Percentiles rank a stretch among this genome's conserved stretches.
Conservation (phyloP, 2,113 vertebrate species). For the Aldabrachelys gigantea region DNA sequence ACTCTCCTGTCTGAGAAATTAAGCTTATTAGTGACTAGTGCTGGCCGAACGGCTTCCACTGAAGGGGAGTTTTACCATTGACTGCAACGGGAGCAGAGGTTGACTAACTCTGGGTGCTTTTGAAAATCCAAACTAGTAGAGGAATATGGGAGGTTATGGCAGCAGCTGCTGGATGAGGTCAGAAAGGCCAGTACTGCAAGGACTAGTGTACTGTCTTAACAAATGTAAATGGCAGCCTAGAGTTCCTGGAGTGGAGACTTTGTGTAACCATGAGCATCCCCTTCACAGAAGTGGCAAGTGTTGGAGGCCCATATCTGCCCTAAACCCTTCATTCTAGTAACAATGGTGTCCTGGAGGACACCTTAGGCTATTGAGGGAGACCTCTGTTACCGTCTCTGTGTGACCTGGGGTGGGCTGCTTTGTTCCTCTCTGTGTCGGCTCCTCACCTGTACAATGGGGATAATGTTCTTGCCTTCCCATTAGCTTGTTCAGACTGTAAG, state of each 20-base stretch:
- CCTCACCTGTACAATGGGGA: neutral
- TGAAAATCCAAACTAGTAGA: conserved; percentile 39
- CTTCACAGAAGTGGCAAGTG: neutral
- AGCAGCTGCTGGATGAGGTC: neutral
- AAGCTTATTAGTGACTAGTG: conserved; percentile 37
- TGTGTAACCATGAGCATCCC: neutral
- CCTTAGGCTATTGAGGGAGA: neutral
- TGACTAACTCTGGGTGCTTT: neutral
- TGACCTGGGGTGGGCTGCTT: neutral
- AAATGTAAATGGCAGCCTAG: neutral
- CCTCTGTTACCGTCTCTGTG: neutral
- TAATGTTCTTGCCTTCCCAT: neutral
- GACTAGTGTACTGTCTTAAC: neutral
- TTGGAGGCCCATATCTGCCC: neutral
- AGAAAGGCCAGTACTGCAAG: neutral
- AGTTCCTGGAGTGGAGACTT: neutral
- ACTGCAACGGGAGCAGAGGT: conserved; percentile 27
- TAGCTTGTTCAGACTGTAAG: neutral
- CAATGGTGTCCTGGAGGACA: neutral
- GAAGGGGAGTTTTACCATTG: conserved; percentile 43
- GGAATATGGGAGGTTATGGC: neutral
- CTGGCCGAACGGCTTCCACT: conserved; percentile 27
- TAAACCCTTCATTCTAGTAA: rapidly evolving
- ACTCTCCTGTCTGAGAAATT: conserved; percentile 57
- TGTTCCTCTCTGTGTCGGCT: neutral